Evolutionary conservation across 2,113 vertebrate species (phyloP).

Genomic region (Dipodomys merriami): DNA sequence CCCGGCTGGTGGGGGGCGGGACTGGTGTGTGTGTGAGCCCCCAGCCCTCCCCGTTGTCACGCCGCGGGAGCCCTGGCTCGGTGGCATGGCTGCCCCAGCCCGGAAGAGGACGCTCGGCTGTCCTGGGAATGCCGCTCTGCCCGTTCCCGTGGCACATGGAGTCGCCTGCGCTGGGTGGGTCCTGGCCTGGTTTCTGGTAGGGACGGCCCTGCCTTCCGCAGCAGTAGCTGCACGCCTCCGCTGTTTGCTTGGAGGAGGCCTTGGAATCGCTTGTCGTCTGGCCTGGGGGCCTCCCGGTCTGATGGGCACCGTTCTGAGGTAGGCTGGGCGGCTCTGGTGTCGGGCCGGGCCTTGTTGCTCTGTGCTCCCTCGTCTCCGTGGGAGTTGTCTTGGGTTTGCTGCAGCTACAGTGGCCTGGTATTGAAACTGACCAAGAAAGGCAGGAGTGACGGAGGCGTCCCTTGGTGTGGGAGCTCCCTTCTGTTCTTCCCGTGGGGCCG

Average conservation of each 20-base stretch:
- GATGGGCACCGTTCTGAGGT: neutral
- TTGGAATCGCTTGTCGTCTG: neutral
- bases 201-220: neutral
- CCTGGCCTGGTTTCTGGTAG: constrained; percentile 1
- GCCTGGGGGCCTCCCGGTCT: neutral
- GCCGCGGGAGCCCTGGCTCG: no score
- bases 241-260: neutral
- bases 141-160: neutral
- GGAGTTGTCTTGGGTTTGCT: neutral
- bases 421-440: neutral
- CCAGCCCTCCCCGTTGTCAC: no score
- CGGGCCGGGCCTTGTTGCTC: neutral
- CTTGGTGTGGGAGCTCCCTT: neutral
- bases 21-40: no score
- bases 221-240: neutral
- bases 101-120: neutral
- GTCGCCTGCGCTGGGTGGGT: neutral
- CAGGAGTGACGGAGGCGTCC: neutral
- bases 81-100: neutral
- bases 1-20: neutral
- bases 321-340: neutral
- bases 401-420: neutral
- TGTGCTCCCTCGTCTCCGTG: neutral
- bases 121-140: neutral
- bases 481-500: neutral